These are phyloP conservation scores for Nomia melanderi DNA, from an alignment of 1,140 invertebrate species.

Conservation along the genomic window DNA sequence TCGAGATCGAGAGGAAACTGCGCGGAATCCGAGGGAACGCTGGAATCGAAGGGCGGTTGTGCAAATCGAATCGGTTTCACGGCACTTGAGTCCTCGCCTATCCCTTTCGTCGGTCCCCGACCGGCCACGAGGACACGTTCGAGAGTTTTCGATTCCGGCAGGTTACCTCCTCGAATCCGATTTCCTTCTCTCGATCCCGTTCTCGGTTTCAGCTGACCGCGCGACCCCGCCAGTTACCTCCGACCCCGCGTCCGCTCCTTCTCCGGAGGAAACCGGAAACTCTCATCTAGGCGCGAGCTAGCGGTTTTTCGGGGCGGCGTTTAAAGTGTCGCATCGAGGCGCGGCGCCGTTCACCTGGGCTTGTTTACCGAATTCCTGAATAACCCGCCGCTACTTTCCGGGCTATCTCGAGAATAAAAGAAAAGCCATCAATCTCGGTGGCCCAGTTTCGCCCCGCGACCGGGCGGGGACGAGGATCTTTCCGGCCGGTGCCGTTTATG, in stretches of 20 bases:
- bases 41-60: slow-evolving; percentile 23
- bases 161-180: slow-evolving; percentile 13
- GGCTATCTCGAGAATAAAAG: slow-evolving; percentile 40
- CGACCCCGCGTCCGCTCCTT: not conserved
- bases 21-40: slow-evolving; percentile 36
- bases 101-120: not conserved
- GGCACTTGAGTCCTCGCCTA: slow-evolving; percentile 29
- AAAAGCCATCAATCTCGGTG: slow-evolving; percentile 61
- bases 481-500: slow-evolving; percentile 57
- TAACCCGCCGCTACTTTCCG: slow-evolving; percentile 33
- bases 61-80: slow-evolving; percentile 59
- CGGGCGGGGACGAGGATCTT: slow-evolving; percentile 31
- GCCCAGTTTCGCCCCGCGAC: slow-evolving; percentile 34
- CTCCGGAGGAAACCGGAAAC: not conserved
- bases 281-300: not conserved
- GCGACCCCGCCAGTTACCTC: too few species aligned
- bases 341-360: slow-evolving; percentile 35
- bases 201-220: too few species aligned
- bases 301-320: too few species aligned
- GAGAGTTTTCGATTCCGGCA: slow-evolving; percentile 33
- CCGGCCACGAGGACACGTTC: slow-evolving; percentile 18
- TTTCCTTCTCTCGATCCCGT: slow-evolving; percentile 21
- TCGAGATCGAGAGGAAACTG: slow-evolving; percentile 21
- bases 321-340: too few species aligned
- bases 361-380: slow-evolving; percentile 62